phyloP scores from a whole-genome alignment of 2,113 vertebrate genomes.

The Planiliza haematocheilus region DNA sequence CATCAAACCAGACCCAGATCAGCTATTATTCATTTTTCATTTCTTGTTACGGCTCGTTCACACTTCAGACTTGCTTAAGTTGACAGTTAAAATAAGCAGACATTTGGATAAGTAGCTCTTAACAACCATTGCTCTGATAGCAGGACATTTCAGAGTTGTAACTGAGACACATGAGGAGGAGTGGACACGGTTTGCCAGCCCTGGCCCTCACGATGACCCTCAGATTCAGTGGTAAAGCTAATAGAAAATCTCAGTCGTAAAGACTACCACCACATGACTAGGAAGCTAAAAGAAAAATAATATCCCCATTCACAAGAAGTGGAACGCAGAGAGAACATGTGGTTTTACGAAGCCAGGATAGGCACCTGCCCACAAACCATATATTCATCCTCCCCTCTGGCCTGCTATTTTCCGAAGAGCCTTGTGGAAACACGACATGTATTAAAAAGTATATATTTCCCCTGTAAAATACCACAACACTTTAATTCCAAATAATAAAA shows the following conservation, averaged over 20 bases:
- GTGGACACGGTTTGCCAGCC: slow-evolving; percentile 34
- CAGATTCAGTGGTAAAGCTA: slow-evolving; percentile 50
- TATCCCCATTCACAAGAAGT: slow-evolving; percentile 54
- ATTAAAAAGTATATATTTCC: slow-evolving; percentile 64
- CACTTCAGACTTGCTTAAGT: slow-evolving; percentile 35
- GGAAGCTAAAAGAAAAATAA: slow-evolving; percentile 64
- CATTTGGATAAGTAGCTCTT: slow-evolving; percentile 34
- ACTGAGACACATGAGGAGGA: slow-evolving; percentile 48
- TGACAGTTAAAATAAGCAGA: slow-evolving; percentile 48
- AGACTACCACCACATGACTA: slow-evolving; percentile 60
- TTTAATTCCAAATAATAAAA: slow-evolving; percentile 76
- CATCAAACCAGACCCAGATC: slow-evolving; percentile 18
- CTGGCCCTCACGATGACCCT: slow-evolving; percentile 53
- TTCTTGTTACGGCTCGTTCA: slow-evolving; percentile 22
- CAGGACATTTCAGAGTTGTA: slow-evolving; percentile 39
- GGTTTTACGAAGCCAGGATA: slow-evolving; percentile 53
- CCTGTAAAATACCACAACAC: slow-evolving; percentile 70
- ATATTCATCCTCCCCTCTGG: slow-evolving; percentile 53
- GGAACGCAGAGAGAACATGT: slow-evolving; percentile 58
- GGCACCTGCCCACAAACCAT: slow-evolving; percentile 67
- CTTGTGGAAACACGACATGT: slow-evolving; percentile 68
- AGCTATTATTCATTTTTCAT: slow-evolving; percentile 38
- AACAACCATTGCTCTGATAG: slow-evolving; percentile 22
- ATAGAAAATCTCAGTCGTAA: slow-evolving; percentile 67
- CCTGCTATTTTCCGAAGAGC: slow-evolving; percentile 62